Evolutionary conservation across 2,888 invertebrate genomes (phyloP).

Genomic region (Meiosimyza platycephala): DNA sequence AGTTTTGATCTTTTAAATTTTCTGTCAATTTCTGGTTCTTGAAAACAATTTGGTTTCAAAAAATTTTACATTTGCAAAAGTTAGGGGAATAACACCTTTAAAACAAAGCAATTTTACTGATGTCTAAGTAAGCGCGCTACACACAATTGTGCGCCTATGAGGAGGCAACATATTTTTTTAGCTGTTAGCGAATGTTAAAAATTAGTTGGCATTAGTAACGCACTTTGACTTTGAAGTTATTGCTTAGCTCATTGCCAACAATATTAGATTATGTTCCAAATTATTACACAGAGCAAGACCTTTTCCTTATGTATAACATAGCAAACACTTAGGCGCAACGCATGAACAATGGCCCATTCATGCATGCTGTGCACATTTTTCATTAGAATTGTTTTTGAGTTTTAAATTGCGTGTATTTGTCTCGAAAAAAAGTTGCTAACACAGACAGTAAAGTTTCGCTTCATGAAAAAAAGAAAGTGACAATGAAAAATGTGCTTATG

Average conservation of each 20-base stretch:
- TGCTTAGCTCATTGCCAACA: not conserved
- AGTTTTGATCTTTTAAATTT: too few relatives aligned
- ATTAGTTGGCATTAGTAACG: conserved; percentile 4
- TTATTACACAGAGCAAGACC: not conserved
- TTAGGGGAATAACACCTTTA: too few relatives aligned
- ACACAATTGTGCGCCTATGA: too few relatives aligned
- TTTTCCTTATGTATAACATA: not conserved
- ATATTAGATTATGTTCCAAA: conserved; percentile 18
- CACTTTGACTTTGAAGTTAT: not conserved
- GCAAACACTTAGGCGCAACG: conserved; percentile 22
- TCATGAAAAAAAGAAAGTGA: too few relatives aligned
- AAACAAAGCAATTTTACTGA: too few relatives aligned
- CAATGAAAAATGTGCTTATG: too few relatives aligned
- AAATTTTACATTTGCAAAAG: too few relatives aligned
- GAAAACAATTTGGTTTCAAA: too few relatives aligned
- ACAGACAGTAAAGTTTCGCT: conserved; percentile 2
- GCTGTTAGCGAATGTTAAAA: too few relatives aligned
- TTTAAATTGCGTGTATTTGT: conserved; percentile 17
- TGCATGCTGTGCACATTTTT: conserved; percentile 20
- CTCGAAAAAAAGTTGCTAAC: not conserved
- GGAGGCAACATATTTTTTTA: too few relatives aligned
- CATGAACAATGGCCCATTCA: conserved; percentile 23
- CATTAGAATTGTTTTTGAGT: conserved; percentile 25
- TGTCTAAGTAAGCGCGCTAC: too few relatives aligned
- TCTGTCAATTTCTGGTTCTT: too few relatives aligned